Base-by-base conservation (phyloP, 2,888 invertebrate genomes). In the Griposia aprilina region DNA sequence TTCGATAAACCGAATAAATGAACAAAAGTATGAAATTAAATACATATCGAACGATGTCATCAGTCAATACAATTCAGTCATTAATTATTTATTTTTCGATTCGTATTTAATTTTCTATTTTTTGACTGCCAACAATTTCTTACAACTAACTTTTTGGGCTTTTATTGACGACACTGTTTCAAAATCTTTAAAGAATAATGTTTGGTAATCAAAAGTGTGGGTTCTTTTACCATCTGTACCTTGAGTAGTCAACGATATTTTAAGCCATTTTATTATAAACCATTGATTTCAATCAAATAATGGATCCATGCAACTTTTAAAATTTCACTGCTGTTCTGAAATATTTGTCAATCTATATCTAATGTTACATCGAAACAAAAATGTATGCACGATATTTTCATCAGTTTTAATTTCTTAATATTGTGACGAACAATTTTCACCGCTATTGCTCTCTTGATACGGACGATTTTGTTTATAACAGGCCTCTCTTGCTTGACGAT, bases 361-460 rank as follows among this genome's bases (percentile, higher is more conserved):
- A 82, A 69, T 70, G 55, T 76, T 74, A 86, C 74, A 88, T 82
- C 74, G 75, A 89, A 87, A 76, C 69, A 68, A 82, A 78, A 84
- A 74, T 76, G 67, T 68, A 81, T 85, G 81, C 83, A 80, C 79
- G 75, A 83, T 76, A 75, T 57, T 81, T 80, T 81, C 81, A 77
- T 72, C 85, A 74, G 83, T 77, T 82, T 57, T 71, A 81, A 78
- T 73, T 82, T 87, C 74, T 69, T 75, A 78, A 86, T 83, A 81
- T 84, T 84, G 77, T 83, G 79, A 83, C 82, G 69, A 84, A 78
- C 83, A 81, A 88, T 81, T 87, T 80, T 88, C 86, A 87, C 81
- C 87, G 87, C 76, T 85, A 88, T 89, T 89, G 93, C 93, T 93
- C 93, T 93, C 93, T 93, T 85, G 80, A 78, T 87, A 86, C 76